These are phyloP conservation scores for Hydrophis major DNA, from an alignment of 2,797 vertebrate genomes.

Conservation along the genomic window DNA sequence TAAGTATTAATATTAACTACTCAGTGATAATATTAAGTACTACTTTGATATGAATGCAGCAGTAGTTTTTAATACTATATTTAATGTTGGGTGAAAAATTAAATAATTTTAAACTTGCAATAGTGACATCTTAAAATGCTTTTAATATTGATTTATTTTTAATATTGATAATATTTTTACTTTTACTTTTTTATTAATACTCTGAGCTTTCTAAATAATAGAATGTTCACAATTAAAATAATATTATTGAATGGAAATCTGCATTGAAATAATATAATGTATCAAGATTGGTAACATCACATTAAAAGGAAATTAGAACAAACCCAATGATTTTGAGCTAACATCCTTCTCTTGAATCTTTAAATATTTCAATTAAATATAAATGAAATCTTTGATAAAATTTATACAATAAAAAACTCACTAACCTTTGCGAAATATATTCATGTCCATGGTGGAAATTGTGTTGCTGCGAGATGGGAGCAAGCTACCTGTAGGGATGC, in stretches of 20 bases:
- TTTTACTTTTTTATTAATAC: not conserved
- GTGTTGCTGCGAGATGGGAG: constrained; percentile 89
- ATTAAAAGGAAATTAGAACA: not conserved
- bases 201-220: not conserved
- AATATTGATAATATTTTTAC: not conserved
- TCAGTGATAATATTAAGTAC: not conserved
- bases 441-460: constrained; percentile 86
- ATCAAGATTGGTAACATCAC: not conserved
- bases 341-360: not conserved
- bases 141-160: not conserved
- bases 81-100: not conserved
- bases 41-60: not conserved
- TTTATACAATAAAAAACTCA: rapidly evolving
- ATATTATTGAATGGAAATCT: not conserved
- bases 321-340: not conserved
- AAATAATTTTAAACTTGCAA: not conserved
- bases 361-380: not conserved
- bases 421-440: constrained; percentile 89
- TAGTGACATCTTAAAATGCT: not conserved
- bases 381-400: rapidly evolving
- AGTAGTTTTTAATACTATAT: not conserved
- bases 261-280: not conserved
- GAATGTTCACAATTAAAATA: not conserved
- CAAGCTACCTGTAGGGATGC: constrained; percentile 79
- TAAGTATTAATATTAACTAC: not conserved